Conservation (phyloP, 1,140 invertebrate species). For the Octopus bimaculoides region DNA sequence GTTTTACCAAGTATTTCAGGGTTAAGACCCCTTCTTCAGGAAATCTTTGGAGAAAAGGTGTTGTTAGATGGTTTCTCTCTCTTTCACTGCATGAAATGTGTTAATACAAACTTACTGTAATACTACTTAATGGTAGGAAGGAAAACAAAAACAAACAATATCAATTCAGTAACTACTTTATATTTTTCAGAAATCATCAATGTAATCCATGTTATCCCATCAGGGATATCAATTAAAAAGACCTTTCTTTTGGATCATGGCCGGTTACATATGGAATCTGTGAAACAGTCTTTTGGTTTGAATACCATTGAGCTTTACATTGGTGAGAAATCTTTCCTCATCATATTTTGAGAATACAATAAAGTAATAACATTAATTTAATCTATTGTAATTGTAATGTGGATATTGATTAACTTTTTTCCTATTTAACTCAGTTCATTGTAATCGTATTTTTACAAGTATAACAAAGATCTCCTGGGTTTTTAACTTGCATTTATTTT, state of each 20-base stretch:
- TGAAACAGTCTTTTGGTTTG: constrained; percentile 43
- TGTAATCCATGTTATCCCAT: constrained; percentile 32
- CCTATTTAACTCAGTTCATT: too few relatives aligned
- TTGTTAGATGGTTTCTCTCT: neutral
- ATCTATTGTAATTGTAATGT: too few relatives aligned
- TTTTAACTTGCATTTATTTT: too few relatives aligned
- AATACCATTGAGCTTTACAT: constrained; percentile 42
- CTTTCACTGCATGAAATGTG: neutral
- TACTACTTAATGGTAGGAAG: neutral
- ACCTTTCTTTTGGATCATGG: constrained; percentile 47
- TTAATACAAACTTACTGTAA: neutral
- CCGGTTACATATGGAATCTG: constrained; percentile 37
- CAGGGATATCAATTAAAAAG: constrained; percentile 27
- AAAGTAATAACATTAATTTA: too few relatives aligned
- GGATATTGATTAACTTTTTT: too few relatives aligned
- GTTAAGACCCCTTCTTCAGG: too few relatives aligned
- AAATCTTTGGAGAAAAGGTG: too few relatives aligned
- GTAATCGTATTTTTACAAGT: too few relatives aligned
- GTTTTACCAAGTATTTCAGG: too few relatives aligned
- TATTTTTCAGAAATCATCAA: constrained; percentile 36
- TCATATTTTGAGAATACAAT: too few relatives aligned
- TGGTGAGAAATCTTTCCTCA: constrained; percentile 29
- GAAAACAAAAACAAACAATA: neutral
- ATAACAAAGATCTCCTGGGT: too few relatives aligned
- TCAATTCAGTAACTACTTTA: constrained; percentile 4